Conservation (phyloP, 1,140 invertebrate genomes). For the Brachionus asplanchnoidis region DNA sequence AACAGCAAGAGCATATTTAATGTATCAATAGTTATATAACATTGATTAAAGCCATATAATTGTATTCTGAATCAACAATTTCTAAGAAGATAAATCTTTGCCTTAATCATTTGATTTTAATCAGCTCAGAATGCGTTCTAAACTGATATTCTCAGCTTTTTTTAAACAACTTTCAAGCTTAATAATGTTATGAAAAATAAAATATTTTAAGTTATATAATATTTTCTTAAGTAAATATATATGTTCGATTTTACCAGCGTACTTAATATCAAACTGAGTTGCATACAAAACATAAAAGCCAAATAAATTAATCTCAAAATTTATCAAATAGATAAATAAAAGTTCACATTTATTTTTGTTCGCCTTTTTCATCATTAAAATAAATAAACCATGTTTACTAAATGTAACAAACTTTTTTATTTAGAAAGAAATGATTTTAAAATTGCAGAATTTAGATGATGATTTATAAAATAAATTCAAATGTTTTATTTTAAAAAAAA, state of each 20-base stretch:
- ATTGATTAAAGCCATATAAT: not conserved
- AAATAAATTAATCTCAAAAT: no score
- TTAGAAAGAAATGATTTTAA: no score
- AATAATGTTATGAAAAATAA: not conserved
- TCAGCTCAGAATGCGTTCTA: not conserved
- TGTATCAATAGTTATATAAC: not conserved
- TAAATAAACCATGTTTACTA: no score
- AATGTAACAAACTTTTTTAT: no score
- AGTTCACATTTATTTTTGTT: no score
- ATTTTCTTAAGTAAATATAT: no score
- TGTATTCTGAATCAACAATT: not conserved
- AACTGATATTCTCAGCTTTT: not conserved
- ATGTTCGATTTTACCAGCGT: not conserved
- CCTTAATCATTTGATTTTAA: not conserved
- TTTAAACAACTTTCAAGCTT: not conserved
- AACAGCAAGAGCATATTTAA: not conserved
- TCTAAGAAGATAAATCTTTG: not conserved
- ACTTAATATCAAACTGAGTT: not conserved
- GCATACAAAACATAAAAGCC: not conserved
- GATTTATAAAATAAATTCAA: no score
- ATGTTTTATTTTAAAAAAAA: no score
- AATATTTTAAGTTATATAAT: not conserved
- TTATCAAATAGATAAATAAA: no score
- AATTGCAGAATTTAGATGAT: no score
- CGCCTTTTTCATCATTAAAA: no score